These are phyloP conservation scores for Nerophis lumbriciformis DNA, from an alignment of 2,113 vertebrate genomes.

Conservation along the genomic window DNA sequence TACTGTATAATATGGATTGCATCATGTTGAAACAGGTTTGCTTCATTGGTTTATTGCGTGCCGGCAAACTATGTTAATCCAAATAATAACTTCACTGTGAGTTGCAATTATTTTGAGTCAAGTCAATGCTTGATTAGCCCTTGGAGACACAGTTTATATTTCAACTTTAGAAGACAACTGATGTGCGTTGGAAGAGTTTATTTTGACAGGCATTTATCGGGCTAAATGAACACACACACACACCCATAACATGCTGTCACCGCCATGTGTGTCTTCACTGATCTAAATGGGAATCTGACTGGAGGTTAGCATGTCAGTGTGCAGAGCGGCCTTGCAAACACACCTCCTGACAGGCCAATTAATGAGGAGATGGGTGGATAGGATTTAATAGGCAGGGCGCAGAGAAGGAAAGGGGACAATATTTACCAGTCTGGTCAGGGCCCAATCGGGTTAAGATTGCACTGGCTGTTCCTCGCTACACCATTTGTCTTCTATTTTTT, in stretches of 20 bases:
- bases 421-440: conserved; percentile 46
- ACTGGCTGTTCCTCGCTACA: background rate
- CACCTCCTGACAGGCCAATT: conserved; percentile 53
- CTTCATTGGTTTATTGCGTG: too few species aligned
- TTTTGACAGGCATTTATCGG: conserved; percentile 19
- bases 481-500: conserved; percentile 33
- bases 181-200: conserved; percentile 5
- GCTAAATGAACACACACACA: conserved; percentile 23
- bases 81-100: too few species aligned
- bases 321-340: conserved; percentile 51
- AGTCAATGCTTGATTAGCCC: background rate
- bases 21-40: too few species aligned
- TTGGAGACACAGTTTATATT: background rate
- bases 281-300: conserved; percentile 67
- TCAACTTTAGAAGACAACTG: background rate
- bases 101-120: too few species aligned
- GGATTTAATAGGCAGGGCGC: conserved; percentile 39
- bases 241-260: background rate
- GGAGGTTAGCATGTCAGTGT: conserved; percentile 58
- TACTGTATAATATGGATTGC: too few species aligned
- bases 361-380: conserved; percentile 62
- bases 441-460: conserved; percentile 52
- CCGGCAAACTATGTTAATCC: too few species aligned
- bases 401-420: conserved; percentile 33
- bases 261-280: conserved; percentile 18